Evolutionary conservation across 2,113 vertebrate species (phyloP), one percentile per base, ranked within the genome.

Genomic region (Calyptommatus sinebrachiatus): DNA sequence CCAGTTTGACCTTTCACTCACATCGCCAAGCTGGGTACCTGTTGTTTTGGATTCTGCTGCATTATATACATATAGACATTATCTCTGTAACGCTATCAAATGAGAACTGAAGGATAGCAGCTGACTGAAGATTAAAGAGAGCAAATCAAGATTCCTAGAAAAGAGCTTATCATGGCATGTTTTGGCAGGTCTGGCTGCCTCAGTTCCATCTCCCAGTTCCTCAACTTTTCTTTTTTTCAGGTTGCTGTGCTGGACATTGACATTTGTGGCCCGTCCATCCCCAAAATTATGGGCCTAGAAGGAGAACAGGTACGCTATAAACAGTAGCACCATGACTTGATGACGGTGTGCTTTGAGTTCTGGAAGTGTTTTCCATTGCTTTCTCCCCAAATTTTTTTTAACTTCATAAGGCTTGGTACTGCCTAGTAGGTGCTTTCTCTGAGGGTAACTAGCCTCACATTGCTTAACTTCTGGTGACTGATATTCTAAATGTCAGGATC

Each of bases 271-370:
- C 98, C 98, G 0, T 99, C 98, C 0, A 96, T 99, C 82, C 98
- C 98, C 0, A 96, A 96, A 91, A 99, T 99, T 9, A 97, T 99
- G 97, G 98, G 98, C 1, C 85, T 99, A 10, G 98, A 99, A 83
- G 97, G 97, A 84, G 98, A 99, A 21, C 98, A 98, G 95, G 98
- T 97, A 87, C 71, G 62, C 29, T 29, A 66, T 66, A 53, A 1
- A 5, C 5, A 31, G 7, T 41, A 3, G 4, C 1, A 31, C 28
- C 28, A 3, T 16, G n/a, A 22, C 60, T 26, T 14, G 20, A 24
- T 57, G 31, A 35, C 68, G 57, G n/a, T 35, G 50, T 41, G 21
- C 24, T 26, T 8, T 57, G 26, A 12, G 18, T 10, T 28, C 12
- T 8, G 21, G 48, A 76, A 65, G 21, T 20, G 0, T 6, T 57